Evolutionary conservation across 2,888 invertebrate species (phyloP).

Genomic region (Aporophyla nigra): DNA sequence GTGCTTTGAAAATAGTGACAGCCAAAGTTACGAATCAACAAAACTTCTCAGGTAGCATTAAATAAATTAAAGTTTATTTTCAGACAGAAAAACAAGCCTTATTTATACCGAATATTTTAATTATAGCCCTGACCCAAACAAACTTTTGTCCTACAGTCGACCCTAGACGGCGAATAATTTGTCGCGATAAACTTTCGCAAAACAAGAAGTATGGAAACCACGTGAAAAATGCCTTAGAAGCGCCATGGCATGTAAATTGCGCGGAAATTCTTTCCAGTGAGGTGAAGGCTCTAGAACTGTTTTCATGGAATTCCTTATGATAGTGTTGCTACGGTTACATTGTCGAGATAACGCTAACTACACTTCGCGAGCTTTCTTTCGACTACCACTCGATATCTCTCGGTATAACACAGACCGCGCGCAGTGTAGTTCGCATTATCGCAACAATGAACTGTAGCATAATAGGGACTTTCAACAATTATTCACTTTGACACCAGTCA

Average conservation of each 20-base stretch:
- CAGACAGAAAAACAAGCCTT: background rate
- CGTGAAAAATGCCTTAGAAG: background rate
- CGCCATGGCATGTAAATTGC: background rate
- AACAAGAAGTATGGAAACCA: background rate
- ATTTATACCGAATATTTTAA: background rate
- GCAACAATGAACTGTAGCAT: too few species aligned
- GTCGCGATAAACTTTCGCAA: background rate
- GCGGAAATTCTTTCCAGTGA: background rate
- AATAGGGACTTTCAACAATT: background rate
- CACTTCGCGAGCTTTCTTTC: too few species aligned
- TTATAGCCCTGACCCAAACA: background rate
- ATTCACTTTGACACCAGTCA: constrained; percentile 30
- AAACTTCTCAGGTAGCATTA: background rate
- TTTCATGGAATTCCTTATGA: background rate
- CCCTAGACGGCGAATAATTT: background rate
- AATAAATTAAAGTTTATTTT: background rate
- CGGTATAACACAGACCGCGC: too few species aligned
- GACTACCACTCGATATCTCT: too few species aligned
- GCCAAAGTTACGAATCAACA: background rate
- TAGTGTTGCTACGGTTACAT: background rate
- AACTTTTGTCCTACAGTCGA: background rate
- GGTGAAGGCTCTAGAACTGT: background rate
- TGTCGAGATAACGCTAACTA: too few species aligned
- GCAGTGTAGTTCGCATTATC: too few species aligned
- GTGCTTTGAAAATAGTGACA: background rate